These are phyloP conservation scores for Phrixothrix hirtus DNA, from an alignment of 2,888 invertebrate genomes.

Conservation along the genomic window DNA sequence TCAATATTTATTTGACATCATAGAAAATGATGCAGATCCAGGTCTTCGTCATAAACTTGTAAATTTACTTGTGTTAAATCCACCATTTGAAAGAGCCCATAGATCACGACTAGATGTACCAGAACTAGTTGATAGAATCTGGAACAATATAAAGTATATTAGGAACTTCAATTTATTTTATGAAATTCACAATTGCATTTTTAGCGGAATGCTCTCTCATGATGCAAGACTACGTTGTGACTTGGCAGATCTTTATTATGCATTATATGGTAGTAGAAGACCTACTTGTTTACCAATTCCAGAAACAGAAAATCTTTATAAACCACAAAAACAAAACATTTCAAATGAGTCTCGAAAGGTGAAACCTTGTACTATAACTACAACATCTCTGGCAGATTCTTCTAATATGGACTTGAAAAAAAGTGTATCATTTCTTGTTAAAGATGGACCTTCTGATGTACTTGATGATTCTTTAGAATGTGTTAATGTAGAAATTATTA, in stretches of 20 bases:
- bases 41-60: slow-evolving; percentile 77
- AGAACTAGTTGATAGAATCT: slow-evolving; percentile 80
- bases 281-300: slow-evolving; percentile 77
- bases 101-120: slow-evolving; percentile 76
- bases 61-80: slow-evolving; percentile 73
- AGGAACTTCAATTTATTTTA: no score
- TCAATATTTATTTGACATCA: slow-evolving; percentile 77
- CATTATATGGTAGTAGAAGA: slow-evolving; percentile 79
- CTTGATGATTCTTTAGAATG: slow-evolving; percentile 51
- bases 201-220: slow-evolving; percentile 76
- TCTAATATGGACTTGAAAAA: slow-evolving; percentile 29
- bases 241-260: slow-evolving; percentile 88
- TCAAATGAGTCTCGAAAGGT: slow-evolving; percentile 25
- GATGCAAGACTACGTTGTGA: slow-evolving; percentile 90
- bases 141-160: slow-evolving; percentile 79
- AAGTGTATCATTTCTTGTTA: slow-evolving; percentile 26
- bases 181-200: no score
- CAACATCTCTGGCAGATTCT: slow-evolving; percentile 9
- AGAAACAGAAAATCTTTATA: slow-evolving; percentile 72
- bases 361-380: slow-evolving; percentile 10
- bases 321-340: slow-evolving; percentile 56
- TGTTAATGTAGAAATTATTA: slow-evolving; percentile 54
- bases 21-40: slow-evolving; percentile 88
- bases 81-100: slow-evolving; percentile 76
- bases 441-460: slow-evolving; percentile 43